Evolutionary conservation across 92 coral and sea anemone species (phyloP).

Genomic region (Siderastrea siderea): DNA sequence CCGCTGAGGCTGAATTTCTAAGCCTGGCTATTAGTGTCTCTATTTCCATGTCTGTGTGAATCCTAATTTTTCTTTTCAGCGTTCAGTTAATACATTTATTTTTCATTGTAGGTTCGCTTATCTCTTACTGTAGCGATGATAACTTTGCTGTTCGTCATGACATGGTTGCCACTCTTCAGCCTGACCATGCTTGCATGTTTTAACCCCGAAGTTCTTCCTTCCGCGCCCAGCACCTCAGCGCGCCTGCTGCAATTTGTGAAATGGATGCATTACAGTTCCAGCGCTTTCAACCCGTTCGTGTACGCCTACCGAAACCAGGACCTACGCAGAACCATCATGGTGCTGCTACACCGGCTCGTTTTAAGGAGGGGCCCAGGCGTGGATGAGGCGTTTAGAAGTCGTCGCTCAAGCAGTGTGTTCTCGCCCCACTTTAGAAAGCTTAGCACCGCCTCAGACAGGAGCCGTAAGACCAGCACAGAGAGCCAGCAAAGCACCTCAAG

Average conservation of each 20-base stretch:
- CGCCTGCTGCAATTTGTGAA: constrained; percentile 86
- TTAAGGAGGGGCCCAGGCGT: constrained; percentile 47
- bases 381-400: constrained; percentile 47
- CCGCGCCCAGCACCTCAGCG: constrained; percentile 26
- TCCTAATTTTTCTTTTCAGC: neutral
- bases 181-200: constrained; percentile 75
- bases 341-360: constrained; percentile 56
- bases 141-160: constrained; percentile 81
- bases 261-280: constrained; percentile 97
- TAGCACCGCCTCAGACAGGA: neutral
- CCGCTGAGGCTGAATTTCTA: too few species aligned
- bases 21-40: neutral
- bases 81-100: neutral
- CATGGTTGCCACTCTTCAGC: constrained; percentile 90
- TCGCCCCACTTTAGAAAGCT: constrained; percentile 38
- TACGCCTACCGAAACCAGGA: constrained; percentile 92
- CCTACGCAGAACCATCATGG: constrained; percentile 63
- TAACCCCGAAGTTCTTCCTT: constrained; percentile 76
- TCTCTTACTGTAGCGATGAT: constrained; percentile 81
- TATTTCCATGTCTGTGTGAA: neutral
- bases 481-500: constrained; percentile 7
- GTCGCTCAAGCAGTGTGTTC: constrained; percentile 36
- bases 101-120: constrained; percentile 54
- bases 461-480: constrained; percentile 30
- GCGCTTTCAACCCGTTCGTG: constrained; percentile 85